Conservation (phyloP, 2,888 invertebrate species). For the Plebejus melissa region DNA sequence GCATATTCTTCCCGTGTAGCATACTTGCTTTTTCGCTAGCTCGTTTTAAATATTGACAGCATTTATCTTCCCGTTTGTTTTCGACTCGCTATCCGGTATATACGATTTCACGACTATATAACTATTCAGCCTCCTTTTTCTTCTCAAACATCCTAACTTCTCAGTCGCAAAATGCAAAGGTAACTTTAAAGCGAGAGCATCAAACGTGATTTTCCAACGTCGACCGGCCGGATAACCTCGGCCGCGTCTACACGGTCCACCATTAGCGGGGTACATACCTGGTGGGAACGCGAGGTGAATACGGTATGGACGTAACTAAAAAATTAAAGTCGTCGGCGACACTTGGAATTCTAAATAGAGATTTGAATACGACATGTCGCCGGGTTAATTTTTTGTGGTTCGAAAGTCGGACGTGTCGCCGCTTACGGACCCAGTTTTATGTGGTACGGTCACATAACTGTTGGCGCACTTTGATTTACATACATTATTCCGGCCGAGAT, state of each 20-base stretch:
- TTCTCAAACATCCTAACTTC: conserved; percentile 44
- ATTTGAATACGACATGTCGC: conserved; percentile 65
- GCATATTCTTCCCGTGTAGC: neutral
- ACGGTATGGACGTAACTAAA: conserved; percentile 65
- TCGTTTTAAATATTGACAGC: neutral
- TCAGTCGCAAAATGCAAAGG: conserved; percentile 41
- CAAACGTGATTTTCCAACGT: conserved; percentile 44
- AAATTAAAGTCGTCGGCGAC: conserved; percentile 65
- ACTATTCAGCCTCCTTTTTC: conserved; percentile 65
- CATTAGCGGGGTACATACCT: conserved; percentile 64
- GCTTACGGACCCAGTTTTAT: conserved; percentile 25
- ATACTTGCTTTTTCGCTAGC: neutral
- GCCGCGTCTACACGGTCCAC: conserved; percentile 46
- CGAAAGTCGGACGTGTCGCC: conserved; percentile 53
- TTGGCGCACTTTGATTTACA: conserved; percentile 16
- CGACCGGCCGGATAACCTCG: conserved; percentile 34
- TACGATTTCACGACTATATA: neutral
- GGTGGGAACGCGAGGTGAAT: conserved; percentile 70
- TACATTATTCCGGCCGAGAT: neutral
- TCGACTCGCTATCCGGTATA: neutral
- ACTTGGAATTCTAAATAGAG: conserved; percentile 71
- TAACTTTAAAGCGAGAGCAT: conserved; percentile 44
- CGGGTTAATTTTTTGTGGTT: conserved; percentile 53
- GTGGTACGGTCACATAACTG: conserved; percentile 27
- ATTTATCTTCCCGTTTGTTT: neutral